Evolutionary conservation across 2,888 invertebrate genomes (phyloP).

Genomic region (Synergus japonicus): DNA sequence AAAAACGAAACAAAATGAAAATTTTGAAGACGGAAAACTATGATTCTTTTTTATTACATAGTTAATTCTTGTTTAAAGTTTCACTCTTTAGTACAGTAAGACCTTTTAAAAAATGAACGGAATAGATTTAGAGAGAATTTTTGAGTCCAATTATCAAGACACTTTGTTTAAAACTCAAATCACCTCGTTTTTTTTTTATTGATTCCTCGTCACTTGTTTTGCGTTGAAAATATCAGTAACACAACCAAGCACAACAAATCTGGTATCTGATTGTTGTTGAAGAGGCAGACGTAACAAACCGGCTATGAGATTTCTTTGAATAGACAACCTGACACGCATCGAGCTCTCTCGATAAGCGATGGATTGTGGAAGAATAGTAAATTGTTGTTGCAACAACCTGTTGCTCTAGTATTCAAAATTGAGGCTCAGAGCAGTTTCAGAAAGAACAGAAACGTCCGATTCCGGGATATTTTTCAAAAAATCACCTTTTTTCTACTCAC

Average conservation of each 20-base stretch:
- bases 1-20: not conserved
- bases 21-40: not conserved
- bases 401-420: not conserved
- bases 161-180: not conserved
- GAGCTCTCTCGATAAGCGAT: slow-evolving; percentile 13
- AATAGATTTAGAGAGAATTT: not conserved
- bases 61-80: not conserved
- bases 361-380: not conserved
- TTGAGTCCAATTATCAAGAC: not conserved
- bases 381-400: slow-evolving; percentile 24
- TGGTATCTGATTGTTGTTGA: not conserved
- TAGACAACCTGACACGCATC: slow-evolving; percentile 30
- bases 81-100: not conserved
- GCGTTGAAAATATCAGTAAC: not conserved
- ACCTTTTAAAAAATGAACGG: not conserved
- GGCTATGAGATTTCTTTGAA: slow-evolving; percentile 28
- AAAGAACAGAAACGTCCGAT: not conserved
- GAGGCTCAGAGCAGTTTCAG: not conserved
- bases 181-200: not conserved
- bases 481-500: not conserved
- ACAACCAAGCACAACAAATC: not conserved
- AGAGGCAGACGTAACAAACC: slow-evolving; percentile 16
- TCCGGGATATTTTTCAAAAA: not conserved
- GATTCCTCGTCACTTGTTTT: not conserved
- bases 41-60: not conserved